A percentile compares a stretch with the other conserved stretches of the same genome.
Conservation (phyloP, 2,888 invertebrate species). For the Spodoptera picta region DNA sequence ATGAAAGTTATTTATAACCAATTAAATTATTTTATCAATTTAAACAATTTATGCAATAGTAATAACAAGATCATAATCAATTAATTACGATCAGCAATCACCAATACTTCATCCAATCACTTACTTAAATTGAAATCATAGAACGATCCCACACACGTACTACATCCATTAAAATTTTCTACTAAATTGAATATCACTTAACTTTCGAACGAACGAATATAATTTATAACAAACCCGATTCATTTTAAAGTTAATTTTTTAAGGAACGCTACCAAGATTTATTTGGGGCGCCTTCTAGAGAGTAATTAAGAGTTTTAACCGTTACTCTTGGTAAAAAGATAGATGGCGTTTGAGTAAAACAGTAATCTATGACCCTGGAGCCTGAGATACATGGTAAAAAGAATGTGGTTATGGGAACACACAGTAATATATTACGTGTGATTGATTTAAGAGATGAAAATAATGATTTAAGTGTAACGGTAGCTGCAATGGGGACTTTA, state of each 20-base stretch:
- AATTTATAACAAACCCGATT: conserved; percentile 43
- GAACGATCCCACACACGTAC: conserved; percentile 18
- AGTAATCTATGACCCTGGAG: conserved; percentile 33
- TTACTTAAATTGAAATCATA: conserved; percentile 4
- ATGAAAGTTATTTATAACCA: too few relatives aligned
- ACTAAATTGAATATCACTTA: conserved; percentile 39
- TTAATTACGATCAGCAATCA: too few relatives aligned
- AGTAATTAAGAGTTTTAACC: conserved; percentile 62
- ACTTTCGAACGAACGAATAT: conserved; percentile 44
- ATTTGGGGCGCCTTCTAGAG: conserved; percentile 54
- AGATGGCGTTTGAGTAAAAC: conserved; percentile 45
- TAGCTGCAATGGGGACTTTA: not conserved
- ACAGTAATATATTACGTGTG: conserved; percentile 22
- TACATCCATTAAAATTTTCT: conserved; percentile 4
- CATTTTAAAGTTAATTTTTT: conserved; percentile 49
- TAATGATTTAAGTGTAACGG: conserved; percentile 26
- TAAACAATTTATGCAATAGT: too few relatives aligned
- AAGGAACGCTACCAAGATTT: conserved; percentile 55
- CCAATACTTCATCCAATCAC: too few relatives aligned
- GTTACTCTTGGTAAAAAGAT: conserved; percentile 56
- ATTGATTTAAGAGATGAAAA: conserved; percentile 35
- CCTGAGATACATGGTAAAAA: conserved; percentile 30
- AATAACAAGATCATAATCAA: too few relatives aligned
- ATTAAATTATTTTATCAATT: too few relatives aligned
- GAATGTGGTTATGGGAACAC: conserved; percentile 26